Percentiles rank a stretch among this genome's conserved stretches.
Evolutionary conservation across 2,888 invertebrate genomes (phyloP).

Genomic region (Cheilosia vulpina): DNA sequence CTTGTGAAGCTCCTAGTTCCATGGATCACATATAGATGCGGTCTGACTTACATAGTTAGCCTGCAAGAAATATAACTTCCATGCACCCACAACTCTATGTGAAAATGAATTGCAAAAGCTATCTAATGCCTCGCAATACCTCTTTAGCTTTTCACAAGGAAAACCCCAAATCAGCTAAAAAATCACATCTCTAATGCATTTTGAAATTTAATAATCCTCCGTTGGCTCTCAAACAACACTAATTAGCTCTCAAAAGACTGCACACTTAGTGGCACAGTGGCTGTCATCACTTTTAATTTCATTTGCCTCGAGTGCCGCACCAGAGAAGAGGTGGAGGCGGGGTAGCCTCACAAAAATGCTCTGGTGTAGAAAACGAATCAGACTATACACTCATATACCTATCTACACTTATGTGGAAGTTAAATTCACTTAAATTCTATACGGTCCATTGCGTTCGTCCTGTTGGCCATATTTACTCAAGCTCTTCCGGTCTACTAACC

Average conservation of each 20-base stretch:
- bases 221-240: conserved; percentile 7
- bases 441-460: conserved; percentile 60
- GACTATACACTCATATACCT: conserved; percentile 22
- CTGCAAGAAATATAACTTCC: too few relatives aligned
- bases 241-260: conserved; percentile 33
- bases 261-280: conserved; percentile 20
- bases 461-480: conserved; percentile 59
- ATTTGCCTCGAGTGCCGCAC: background rate
- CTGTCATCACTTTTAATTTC: conserved; percentile 1
- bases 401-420: conserved; percentile 25
- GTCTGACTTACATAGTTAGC: too few relatives aligned
- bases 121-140: too few relatives aligned
- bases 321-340: background rate
- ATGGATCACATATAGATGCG: too few relatives aligned
- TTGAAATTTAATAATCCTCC: conserved; percentile 19
- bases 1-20: too few relatives aligned
- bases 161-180: background rate
- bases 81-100: too few relatives aligned
- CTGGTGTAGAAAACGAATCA: conserved; percentile 35
- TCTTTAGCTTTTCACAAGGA: background rate
- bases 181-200: conserved; percentile 20
- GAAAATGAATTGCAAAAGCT: too few relatives aligned
- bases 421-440: conserved; percentile 67
- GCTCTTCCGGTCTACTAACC: conserved; percentile 49
- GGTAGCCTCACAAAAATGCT: conserved; percentile 1